Base-by-base conservation (phyloP, 2,888 invertebrate genomes). In the Noctuana brunneofusca region DNA sequence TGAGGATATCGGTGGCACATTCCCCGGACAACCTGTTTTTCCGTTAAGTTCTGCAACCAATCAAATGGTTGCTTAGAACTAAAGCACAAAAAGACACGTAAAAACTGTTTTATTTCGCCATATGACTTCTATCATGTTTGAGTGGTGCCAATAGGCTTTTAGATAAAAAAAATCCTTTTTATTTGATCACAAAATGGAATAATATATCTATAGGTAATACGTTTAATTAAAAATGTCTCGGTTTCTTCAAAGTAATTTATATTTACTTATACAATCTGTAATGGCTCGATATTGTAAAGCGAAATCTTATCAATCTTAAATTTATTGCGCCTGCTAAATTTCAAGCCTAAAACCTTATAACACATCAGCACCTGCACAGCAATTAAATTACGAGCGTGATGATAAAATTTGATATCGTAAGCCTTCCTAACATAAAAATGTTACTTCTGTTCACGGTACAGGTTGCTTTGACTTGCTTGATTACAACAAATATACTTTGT, bases 401-500 rank as follows among this genome's bases (percentile, higher is more conserved):
- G 53, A 59, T 53, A 53, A 35, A 41, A 46, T 53, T 57, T 32
- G 43, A 43, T 53, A 59, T 30, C 30, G 20, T 43, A 53, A 43
- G 53, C 14, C 18, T 57, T 30, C 20, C 48, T 43, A 30, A 43
- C 32, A 53, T 59, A 30, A 53, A 53, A 53, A 59, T 32, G 50
- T 58, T 27, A 27, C 48, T 57, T 46, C 16, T 38, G n/a, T 52
- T 52, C 30, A 22, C 50, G 14, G 30, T 41, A 24, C 35, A 52
- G 24, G 52, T 52, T 52, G 38, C 38, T 24, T 50, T 11, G 16
- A 58, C 58, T 58, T 58, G 49, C 41, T 50, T 50, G 38, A 38
- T 58, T 30, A 58, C 58, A 35, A 75, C 74, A 78, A 74, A 74
- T 75, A 72, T 73, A 73, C 66, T 70, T 68, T 69, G 72, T 58